Evolutionary conservation across 2,888 invertebrate species (phyloP), one percentile per base, ranked within the genome.

Genomic region (Oscheius sp.): DNA sequence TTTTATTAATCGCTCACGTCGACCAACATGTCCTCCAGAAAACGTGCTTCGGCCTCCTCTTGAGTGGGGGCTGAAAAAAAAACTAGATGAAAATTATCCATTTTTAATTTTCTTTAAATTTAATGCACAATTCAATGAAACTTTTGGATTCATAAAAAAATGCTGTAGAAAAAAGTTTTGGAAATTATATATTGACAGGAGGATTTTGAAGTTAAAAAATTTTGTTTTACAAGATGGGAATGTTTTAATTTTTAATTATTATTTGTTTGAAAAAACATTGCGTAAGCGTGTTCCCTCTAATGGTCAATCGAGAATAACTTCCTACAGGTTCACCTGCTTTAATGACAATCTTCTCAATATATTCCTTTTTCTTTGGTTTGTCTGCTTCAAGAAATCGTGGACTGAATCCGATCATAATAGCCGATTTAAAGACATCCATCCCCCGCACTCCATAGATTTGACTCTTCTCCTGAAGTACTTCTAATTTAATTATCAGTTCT

Each of bases 401-500:
- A 9, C 26, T 26, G 28, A 50, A 50, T 3, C 50, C 50, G 8
- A 26, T 28, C 17, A 26, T n/a, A 12, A 50, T 26, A 26, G 26
- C 24, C 2, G 50, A 50, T 26, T 24, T 28, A 26, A 50, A 26
- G 26, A 50, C 24, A 14, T 28, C 28, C 1, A n/a, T 12, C 5
- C 26, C 26, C 1, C 28, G 14, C 2, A 50, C 26, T 2, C 50
- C 50, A 50, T 26, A 50, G 12, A 50, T 8, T 17, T 26, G 24
- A 17, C 50, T 26, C 50, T 50, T 50, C n/a, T 50, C 50, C 12
- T 50, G 26, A 26, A 50, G 20, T 28, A 28, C 50, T 50, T 50
- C 50, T 30, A 50, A 12, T 41, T 12, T 41, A 4, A 17, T 20
- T 41, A 41, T 41, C 41, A 41, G 14, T 41, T 41, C n/a, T 4